Evolutionary conservation across 2,797 vertebrate genomes (phyloP), one percentile per base, ranked within the genome.

Genomic region (Halcyon leucocephala): DNA sequence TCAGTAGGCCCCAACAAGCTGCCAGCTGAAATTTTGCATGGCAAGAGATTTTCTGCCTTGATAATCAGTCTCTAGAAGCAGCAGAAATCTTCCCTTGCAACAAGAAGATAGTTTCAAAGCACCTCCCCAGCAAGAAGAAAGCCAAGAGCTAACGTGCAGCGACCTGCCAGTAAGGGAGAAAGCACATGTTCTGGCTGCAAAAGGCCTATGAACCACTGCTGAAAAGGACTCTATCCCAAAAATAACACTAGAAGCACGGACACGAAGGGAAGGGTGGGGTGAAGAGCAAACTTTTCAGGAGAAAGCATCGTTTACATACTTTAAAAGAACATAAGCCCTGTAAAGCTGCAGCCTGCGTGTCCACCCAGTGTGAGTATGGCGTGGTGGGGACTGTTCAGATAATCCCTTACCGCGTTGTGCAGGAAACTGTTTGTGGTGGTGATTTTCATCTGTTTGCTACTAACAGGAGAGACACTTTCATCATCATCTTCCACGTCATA

Each of bases 371-470:
- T 37, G 44, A 81, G 39, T 21, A 74, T 4, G 35, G 65, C 9
- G 0, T 31, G 12, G 44, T 41, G 33, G 70, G 48, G 67, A 35
- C 52, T 44, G 49, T 12, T 82, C 71, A 90, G 67, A 37, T 49
- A 61, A 80, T 29, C 33, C 41, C 97, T 95, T 97, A 98, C 98
- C 95, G 87, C 20, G 3, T 96, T 98, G 77, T 98, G 98, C 62
- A 98, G 90, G 83, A 99, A 98, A 92, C 93, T 97, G 94, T 98
- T 98, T 6, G 98, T 89, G 54, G 99, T 97, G 29, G 98, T 98
- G 58, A 99, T 98, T 97, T 99, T 99, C 96, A 99, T 98, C 97
- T 99, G 99, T 98, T 99, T 99, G 95, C 94, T 98, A 66, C 98
- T 94, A 94, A 98, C 82, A 25, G 97, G 97, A 80, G 97, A 77